Base-by-base conservation (phyloP, 2,113 vertebrate genomes). In the Etia nguti region DNA sequence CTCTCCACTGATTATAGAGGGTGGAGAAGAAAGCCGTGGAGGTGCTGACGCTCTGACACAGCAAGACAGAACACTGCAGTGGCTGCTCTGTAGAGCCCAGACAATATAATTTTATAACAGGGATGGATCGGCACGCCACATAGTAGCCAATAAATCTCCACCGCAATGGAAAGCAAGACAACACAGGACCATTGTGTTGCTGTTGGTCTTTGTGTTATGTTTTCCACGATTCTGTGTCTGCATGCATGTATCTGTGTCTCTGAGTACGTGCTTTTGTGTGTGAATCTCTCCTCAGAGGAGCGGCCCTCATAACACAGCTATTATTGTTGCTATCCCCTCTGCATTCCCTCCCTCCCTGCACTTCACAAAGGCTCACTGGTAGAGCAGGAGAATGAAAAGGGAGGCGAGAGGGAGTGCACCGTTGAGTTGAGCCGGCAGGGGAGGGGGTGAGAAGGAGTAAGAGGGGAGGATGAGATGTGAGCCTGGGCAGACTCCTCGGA, bases 401-500 rank as follows among this genome's bases (percentile, higher is more conserved):
- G 73, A 85, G 81, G 87, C 22, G 22, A 48, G 84, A 83, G 75
- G 48, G 85, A 90, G 75, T 8, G 65, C 11, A 34, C 79, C 59
- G 87, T 83, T 43, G 79, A 56, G 81, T 50, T 38, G 88, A 75
- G 82, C 81, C 54, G 10, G 55, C 60, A 80, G 46, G 29, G 79
- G 60, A 87, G 85, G 79, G 79, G 56, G 48, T 54, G 81, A 88
- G 86, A 86, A 86, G 86, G 48, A 79, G 88, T 46, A 31, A 38
- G 59, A 81, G 81, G 80, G 70, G 86, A 80, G 86, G 82, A 87
- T 89, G 88, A 87, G 90, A 94, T 91, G 89, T 34, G 89, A 89
- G 93, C 88, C 88, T 41, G 85, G 89, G 94, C 83, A 96, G 94
- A 96, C 95, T 95, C 89, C 88, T 91, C 60, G 93, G 95, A 96